Evolutionary conservation across 2,113 vertebrate species (phyloP).

Genomic region (Protomyctophum bolini): DNA sequence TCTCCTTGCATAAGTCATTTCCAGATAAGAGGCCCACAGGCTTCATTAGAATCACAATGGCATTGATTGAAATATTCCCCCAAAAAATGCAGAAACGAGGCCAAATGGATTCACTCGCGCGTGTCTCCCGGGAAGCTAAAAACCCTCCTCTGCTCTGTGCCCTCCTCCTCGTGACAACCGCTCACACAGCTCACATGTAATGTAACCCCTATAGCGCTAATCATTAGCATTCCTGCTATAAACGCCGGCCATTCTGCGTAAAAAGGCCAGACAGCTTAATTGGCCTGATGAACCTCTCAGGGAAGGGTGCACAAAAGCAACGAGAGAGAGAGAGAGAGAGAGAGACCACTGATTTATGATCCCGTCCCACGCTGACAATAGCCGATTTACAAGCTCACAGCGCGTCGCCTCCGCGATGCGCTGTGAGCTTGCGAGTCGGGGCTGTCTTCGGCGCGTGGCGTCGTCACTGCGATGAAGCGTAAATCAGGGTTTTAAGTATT

Average conservation of each 20-base stretch:
- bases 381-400: no score
- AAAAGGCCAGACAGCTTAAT: slow-evolving; percentile 69
- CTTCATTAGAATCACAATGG: slow-evolving; percentile 27
- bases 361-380: no score
- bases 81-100: slow-evolving; percentile 36
- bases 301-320: slow-evolving; percentile 47
- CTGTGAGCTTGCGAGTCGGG: no score
- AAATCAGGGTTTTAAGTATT: slow-evolving; percentile 10
- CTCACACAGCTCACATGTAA: slow-evolving; percentile 51
- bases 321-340: slow-evolving; percentile 46
- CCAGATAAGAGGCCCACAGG: slow-evolving; percentile 6
- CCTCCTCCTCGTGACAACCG: slow-evolving; percentile 39
- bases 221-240: slow-evolving; percentile 76
- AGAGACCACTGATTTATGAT: not conserved
- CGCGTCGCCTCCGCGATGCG: no score
- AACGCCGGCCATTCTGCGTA: slow-evolving; percentile 72
- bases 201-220: slow-evolving; percentile 38
- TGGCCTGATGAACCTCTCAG: slow-evolving; percentile 67
- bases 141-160: slow-evolving; percentile 20
- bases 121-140: slow-evolving; percentile 40
- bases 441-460: no score
- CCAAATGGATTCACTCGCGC: slow-evolving; percentile 35
- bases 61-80: slow-evolving; percentile 50
- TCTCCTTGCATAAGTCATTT: slow-evolving; percentile 19
- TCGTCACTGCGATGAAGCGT: not conserved